A percentile compares a stretch with the other conserved stretches of the same genome.
These are phyloP conservation scores for Planococcus citri DNA, from an alignment of 1,140 invertebrate genomes.

Conservation along the genomic window DNA sequence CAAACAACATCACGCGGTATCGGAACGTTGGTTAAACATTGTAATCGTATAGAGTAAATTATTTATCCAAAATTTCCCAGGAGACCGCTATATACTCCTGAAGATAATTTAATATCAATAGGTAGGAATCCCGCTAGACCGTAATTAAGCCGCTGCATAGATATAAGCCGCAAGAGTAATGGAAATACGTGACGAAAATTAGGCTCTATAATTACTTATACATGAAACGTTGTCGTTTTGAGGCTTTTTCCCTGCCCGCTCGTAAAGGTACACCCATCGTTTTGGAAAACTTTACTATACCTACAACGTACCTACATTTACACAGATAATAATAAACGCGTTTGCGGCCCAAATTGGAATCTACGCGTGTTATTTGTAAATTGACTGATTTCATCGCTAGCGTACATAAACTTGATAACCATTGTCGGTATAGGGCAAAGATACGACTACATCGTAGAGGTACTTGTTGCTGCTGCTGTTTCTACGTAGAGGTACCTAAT, in stretches of 20 bases:
- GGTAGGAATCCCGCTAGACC: background rate
- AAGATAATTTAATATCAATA: background rate
- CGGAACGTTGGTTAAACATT: background rate
- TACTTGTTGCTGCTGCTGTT: too few species aligned
- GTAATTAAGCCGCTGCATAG: background rate
- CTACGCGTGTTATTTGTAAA: background rate
- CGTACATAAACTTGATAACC: background rate
- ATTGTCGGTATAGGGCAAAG: too few species aligned
- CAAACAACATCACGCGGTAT: too few species aligned
- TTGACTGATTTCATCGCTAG: conserved; percentile 1
- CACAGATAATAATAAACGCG: background rate
- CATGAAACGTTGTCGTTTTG: background rate
- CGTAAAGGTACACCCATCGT: background rate
- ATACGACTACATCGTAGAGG: too few species aligned
- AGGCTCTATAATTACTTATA: background rate
- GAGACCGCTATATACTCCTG: background rate
- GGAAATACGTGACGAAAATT: conserved; percentile 7
- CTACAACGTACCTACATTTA: too few species aligned
- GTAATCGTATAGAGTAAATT: background rate
- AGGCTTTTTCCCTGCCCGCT: background rate
- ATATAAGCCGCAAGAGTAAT: background rate
- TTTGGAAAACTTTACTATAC: too few species aligned
- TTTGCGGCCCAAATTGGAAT: background rate
- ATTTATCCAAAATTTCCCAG: background rate
- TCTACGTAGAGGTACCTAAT: too few species aligned